Conservation (phyloP, 2,113 vertebrate species). For the Irena cyanogastra region DNA sequence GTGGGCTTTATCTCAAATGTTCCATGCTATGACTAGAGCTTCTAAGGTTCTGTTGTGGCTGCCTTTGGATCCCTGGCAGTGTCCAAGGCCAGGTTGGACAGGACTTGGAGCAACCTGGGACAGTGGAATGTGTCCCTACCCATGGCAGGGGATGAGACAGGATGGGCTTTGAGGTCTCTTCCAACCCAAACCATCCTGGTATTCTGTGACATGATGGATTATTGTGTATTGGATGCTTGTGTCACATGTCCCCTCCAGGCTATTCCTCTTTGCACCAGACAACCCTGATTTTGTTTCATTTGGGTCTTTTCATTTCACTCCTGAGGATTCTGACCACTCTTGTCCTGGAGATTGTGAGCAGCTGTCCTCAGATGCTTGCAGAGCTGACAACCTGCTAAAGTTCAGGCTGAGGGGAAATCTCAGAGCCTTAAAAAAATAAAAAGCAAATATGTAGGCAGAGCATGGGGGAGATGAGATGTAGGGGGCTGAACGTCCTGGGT, state of each 20-base stretch:
- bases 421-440: not conserved
- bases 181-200: not conserved
- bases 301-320: not conserved
- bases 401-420: not conserved
- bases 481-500: not conserved
- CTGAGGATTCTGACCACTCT: not conserved
- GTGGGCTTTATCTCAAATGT: not conserved
- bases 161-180: not conserved
- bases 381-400: not conserved
- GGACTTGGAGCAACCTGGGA: not conserved
- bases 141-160: too few relatives aligned
- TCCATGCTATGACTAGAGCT: not conserved
- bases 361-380: not conserved
- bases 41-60: not conserved
- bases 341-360: not conserved
- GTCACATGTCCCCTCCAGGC: not conserved
- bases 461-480: not conserved
- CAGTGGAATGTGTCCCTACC: not conserved
- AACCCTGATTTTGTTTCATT: not conserved
- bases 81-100: accelerated
- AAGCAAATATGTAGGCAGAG: not conserved
- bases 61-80: not conserved
- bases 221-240: not conserved
- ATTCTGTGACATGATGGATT: not conserved
- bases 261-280: not conserved